Evolutionary conservation across 2,797 vertebrate genomes (phyloP).

Genomic region (Rhynchotus rufescens): DNA sequence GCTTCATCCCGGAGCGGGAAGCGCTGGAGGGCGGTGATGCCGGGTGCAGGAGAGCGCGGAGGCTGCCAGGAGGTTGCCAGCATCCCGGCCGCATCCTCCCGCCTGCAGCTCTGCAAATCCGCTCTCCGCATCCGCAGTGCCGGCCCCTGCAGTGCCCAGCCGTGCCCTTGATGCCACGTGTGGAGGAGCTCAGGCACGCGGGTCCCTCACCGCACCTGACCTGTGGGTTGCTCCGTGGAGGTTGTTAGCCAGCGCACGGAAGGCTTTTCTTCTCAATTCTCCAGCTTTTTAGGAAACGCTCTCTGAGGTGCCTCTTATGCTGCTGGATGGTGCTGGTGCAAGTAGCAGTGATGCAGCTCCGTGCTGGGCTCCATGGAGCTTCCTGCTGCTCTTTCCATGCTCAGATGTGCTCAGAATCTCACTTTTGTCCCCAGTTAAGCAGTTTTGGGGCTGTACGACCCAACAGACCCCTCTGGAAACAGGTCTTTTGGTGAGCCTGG

Average conservation of each 20-base stretch:
- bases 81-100: background rate
- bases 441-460: background rate
- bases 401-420: background rate
- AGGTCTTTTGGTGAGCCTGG: background rate
- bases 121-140: background rate
- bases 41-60: background rate
- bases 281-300: background rate
- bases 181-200: background rate
- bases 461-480: too few species aligned
- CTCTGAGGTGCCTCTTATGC: background rate
- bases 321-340: too few species aligned
- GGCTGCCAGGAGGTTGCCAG: slow-evolving; percentile 49
- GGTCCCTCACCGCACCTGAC: background rate
- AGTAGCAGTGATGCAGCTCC: too few species aligned
- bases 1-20: background rate
- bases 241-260: background rate
- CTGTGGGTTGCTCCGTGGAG: background rate
- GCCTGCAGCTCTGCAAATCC: background rate
- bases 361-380: background rate
- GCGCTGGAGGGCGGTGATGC: background rate
- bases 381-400: fast-evolving
- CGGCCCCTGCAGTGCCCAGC: background rate
- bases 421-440: background rate
- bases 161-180: background rate
- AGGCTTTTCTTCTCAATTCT: background rate